Evolutionary conservation across 2,797 vertebrate species (phyloP).

Genomic region (Malacoctenus gilli): DNA sequence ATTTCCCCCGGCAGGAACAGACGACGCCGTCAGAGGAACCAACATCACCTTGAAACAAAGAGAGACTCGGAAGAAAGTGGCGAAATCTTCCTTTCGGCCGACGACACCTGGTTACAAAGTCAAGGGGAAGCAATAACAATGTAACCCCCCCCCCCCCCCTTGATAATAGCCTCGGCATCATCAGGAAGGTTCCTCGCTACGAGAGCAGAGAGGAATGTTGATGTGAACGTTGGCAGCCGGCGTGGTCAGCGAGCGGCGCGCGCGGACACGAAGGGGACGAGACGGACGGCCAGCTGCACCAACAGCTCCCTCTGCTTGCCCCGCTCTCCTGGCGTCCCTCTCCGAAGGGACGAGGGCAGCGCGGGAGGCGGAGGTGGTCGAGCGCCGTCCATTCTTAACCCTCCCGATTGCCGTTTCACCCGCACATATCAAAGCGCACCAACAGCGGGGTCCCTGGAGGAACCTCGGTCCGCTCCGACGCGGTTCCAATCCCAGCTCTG

Average conservation of each 20-base stretch:
- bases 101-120: slow-evolving; percentile 14
- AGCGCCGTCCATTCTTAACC: slow-evolving; percentile 14
- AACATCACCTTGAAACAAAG: neutral
- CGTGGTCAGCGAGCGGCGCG: slow-evolving; percentile 37
- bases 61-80: neutral
- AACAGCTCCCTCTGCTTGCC: slow-evolving; percentile 15
- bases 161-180: slow-evolving; percentile 37
- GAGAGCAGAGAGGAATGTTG: slow-evolving; percentile 60
- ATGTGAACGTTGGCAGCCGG: slow-evolving; percentile 66
- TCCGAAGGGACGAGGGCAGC: neutral
- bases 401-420: slow-evolving; percentile 2
- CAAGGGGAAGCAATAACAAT: slow-evolving; percentile 27
- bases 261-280: slow-evolving; percentile 53
- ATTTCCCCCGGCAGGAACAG: slow-evolving; percentile 10
- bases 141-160: slow-evolving; percentile 10
- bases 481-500: no score
- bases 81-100: neutral
- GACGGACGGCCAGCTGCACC: slow-evolving; percentile 42
- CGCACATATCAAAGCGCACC: neutral
- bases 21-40: neutral
- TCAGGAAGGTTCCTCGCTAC: slow-evolving; percentile 40
- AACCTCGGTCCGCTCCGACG: no score
- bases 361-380: slow-evolving; percentile 1
- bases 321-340: slow-evolving; percentile 8
- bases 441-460: neutral